These are phyloP conservation scores for Polypedilum pembai DNA, from an alignment of 1,140 invertebrate genomes.

Conservation along the genomic window DNA sequence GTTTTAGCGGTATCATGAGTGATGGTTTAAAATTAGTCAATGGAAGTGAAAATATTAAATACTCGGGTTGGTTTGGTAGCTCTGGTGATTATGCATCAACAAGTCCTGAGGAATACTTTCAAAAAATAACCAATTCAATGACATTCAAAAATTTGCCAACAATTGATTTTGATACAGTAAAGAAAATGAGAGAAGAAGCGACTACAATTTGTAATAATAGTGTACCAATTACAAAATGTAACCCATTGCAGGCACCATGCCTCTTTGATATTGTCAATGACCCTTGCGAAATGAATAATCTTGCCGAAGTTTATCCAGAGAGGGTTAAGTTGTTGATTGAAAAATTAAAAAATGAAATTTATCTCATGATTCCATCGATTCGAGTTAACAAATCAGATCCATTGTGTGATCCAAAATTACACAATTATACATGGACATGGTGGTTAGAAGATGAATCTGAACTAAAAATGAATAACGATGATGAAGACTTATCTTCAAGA, in stretches of 20 bases:
- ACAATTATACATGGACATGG: conserved; percentile 50
- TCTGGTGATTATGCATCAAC: background rate
- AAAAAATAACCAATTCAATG: background rate
- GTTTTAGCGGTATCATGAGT: conserved; percentile 37
- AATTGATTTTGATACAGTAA: background rate
- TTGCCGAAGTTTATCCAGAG: conserved; percentile 49
- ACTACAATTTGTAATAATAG: conserved; percentile 19
- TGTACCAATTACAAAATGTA: conserved; percentile 45
- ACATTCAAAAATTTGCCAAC: background rate
- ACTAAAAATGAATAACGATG: too few species aligned
- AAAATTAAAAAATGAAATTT: conserved; percentile 37
- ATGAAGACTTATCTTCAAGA: background rate
- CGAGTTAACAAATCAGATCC: conserved; percentile 51
- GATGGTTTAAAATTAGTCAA: conserved; percentile 68
- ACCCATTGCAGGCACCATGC: conserved; percentile 58
- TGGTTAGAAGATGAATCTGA: conserved; percentile 41
- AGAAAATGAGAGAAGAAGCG: background rate
- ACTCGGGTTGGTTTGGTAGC: conserved; percentile 45
- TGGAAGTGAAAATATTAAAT: conserved; percentile 46
- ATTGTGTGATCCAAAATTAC: conserved; percentile 48
- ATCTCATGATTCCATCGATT: conserved; percentile 46
- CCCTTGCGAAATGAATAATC: conserved; percentile 78
- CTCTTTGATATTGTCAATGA: conserved; percentile 71
- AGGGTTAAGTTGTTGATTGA: background rate
- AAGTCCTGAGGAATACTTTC: background rate